Evolutionary conservation across 2,888 invertebrate genomes (phyloP).

Genomic region (Disparrhopalites patrizii): DNA sequence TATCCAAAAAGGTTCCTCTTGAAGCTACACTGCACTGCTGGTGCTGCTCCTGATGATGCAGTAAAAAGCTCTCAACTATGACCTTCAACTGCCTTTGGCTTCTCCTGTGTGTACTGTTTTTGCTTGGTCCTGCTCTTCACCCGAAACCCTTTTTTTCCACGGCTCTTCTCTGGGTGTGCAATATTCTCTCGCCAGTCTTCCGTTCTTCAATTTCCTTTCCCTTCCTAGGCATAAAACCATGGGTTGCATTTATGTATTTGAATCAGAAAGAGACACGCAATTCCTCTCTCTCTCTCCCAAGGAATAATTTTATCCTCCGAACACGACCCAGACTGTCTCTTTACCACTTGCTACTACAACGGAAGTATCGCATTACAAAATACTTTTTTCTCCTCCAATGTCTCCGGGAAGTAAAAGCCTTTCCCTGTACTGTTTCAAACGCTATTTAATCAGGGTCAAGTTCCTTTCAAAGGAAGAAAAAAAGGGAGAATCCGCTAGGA

Average conservation of each 20-base stretch:
- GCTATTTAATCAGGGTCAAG: too few species aligned
- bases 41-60: not conserved
- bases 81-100: slow-evolving; percentile 15
- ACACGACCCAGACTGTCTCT: too few species aligned
- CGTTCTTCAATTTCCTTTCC: not conserved
- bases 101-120: too few species aligned
- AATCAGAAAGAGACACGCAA: too few species aligned
- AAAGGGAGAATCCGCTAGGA: too few species aligned
- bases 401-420: too few species aligned
- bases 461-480: too few species aligned
- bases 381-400: too few species aligned
- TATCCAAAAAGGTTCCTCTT: not conserved
- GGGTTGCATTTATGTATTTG: too few species aligned
- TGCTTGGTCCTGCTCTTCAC: not conserved
- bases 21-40: slow-evolving; percentile 5
- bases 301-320: not conserved
- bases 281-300: not conserved
- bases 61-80: not conserved
- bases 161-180: not conserved
- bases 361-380: too few species aligned
- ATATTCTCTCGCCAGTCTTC: not conserved
- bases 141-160: not conserved
- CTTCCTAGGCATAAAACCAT: not conserved
- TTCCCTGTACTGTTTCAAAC: too few species aligned
- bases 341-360: too few species aligned